Percentiles rank a stretch among this genome's conserved stretches.
These are phyloP conservation scores for Spodoptera exigua DNA, from an alignment of 2,888 invertebrate genomes.

Conservation along the genomic window DNA sequence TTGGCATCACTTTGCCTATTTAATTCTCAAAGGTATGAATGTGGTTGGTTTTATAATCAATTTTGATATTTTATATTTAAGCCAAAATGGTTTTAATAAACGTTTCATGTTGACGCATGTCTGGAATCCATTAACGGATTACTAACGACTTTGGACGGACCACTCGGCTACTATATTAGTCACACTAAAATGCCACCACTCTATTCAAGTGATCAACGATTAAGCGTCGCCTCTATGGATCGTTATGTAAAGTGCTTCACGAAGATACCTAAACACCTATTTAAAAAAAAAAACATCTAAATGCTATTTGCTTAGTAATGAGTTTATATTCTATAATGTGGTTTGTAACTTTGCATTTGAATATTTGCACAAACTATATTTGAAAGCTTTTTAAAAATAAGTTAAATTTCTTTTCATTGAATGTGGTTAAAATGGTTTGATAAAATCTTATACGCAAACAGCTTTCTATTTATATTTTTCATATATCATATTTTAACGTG, in stretches of 20 bases:
- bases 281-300: too few relatives aligned
- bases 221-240: slow-evolving; percentile 1
- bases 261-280: not conserved
- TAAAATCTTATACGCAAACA: too few relatives aligned
- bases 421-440: too few relatives aligned
- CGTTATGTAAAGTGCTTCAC: not conserved
- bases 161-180: slow-evolving; percentile 5
- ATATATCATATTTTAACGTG: slow-evolving; percentile 2
- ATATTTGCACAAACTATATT: too few relatives aligned
- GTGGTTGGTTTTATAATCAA: slow-evolving; percentile 18
- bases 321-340: too few relatives aligned
- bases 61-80: slow-evolving; percentile 1
- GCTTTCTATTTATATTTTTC: not conserved
- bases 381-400: too few relatives aligned
- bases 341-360: too few relatives aligned
- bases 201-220: slow-evolving; percentile 15
- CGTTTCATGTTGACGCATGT: slow-evolving; percentile 24
- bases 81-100: not conserved
- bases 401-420: too few relatives aligned
- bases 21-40: slow-evolving; percentile 9
- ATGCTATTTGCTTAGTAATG: too few relatives aligned
- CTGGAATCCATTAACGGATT: slow-evolving; percentile 41
- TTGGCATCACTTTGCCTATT: not conserved
- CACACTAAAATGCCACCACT: slow-evolving; percentile 10
- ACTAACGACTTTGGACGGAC: slow-evolving; percentile 27